phyloP scores from a whole-genome alignment of 1,140 invertebrate genomes.

The Ceratitis capitata region DNA sequence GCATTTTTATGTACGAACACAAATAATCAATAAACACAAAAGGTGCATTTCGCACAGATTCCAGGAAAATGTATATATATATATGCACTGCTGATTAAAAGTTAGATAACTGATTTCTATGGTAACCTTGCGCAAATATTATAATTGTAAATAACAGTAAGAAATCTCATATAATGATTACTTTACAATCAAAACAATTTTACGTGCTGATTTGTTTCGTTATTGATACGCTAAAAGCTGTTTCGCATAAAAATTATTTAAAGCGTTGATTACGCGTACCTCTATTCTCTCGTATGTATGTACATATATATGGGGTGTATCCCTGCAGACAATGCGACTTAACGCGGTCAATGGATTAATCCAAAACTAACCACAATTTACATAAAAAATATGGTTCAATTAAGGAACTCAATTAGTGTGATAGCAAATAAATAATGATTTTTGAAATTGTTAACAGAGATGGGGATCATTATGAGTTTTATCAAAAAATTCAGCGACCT shows the following conservation, averaged over 20 bases:
- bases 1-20: no score
- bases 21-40: no score
- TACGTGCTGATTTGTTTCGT: slow-evolving; percentile 17
- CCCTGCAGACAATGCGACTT: no score
- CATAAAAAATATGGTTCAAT: no score
- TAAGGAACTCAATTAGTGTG: no score
- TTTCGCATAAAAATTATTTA: slow-evolving; percentile 1
- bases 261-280: neutral
- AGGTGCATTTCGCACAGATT: no score
- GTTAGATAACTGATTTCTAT: slow-evolving; percentile 4
- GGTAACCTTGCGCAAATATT: slow-evolving; percentile 2
- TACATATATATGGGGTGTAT: neutral
- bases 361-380: no score
- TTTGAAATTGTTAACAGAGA: no score
- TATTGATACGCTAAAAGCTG: neutral
- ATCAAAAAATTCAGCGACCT: no score
- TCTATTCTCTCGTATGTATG: neutral
- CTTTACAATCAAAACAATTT: slow-evolving; percentile 21
- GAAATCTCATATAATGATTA: neutral
- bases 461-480: no score
- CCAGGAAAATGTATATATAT: neutral
- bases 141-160: slow-evolving; percentile 31
- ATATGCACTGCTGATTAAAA: neutral
- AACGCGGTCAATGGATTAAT: no score
- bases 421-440: no score